Base-by-base conservation (phyloP, 2,888 invertebrate genomes). In the Teinopalpus imperialis region DNA sequence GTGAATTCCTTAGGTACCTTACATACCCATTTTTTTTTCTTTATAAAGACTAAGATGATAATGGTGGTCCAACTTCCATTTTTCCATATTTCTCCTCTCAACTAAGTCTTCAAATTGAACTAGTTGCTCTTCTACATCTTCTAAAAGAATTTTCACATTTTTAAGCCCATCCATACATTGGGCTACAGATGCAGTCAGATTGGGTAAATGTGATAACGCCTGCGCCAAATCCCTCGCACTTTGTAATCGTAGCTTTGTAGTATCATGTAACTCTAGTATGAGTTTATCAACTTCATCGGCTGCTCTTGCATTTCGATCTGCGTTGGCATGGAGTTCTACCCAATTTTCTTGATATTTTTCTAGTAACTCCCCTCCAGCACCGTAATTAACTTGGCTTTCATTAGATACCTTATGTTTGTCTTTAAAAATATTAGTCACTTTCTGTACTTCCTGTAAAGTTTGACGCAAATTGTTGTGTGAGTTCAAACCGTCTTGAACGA, bases 281-380 rank as follows among this genome's bases (percentile, higher is more conserved):
- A 81, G 51, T 68, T 72, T 79, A 51, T 89, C 91, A 2, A 90
- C 80, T 47, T 83, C 72, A 2, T 91, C 91, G 1, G 92, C 93
- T 34, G 85, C 85, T 59, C 80, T 90, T 4, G 94, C 93, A 66
- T 94, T 95, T 37, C 83, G 87, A 57, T 94, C 94, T 1, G 93
- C 92, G 47, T 91, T 86, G 52, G 90, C 88, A 55, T 94, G 94
- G 31, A 94, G 68, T 57, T 92, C 91, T 9, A 90, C 91, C 95
- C 95, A 95, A 51, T 93, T 87, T 32, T 91, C 81, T 69, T 94
- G 94, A 72, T 93, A 94, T 71, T 93, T 92, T 51, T 91, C 90
- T 34, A 95, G 73, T 49, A 94, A 77, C 51, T 91, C 92, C 20
- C 92, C 92, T 2, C 94, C 95, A 55, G 93, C 93, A 62, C 92